A percentile compares a stretch with the other conserved stretches of the same genome.
Evolutionary conservation across 1,140 invertebrate species (phyloP).

Genomic region (Drosophila ogumai): DNA sequence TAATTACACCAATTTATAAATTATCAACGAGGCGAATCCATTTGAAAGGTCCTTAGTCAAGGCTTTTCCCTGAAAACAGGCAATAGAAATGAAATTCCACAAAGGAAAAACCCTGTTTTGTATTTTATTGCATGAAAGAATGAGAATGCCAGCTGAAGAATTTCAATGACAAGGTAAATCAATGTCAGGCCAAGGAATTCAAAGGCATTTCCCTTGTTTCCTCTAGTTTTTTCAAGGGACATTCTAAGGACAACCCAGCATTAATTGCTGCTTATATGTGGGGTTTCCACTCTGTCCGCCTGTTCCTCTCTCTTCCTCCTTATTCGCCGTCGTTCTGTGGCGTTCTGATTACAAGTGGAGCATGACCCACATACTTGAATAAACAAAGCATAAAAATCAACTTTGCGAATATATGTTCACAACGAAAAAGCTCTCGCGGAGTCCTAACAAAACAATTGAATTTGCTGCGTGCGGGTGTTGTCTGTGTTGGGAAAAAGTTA

Average conservation of each 20-base stretch:
- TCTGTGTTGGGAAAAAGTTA: conserved; percentile 2
- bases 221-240: conserved; percentile 25
- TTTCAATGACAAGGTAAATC: conserved; percentile 49
- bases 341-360: conserved; percentile 38
- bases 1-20: conserved; percentile 79
- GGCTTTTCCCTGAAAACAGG: conserved; percentile 24
- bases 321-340: not conserved
- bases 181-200: conserved; percentile 25
- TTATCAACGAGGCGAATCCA: conserved; percentile 68
- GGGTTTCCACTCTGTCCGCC: not conserved
- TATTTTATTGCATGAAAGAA: conserved; percentile 24
- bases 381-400: conserved; percentile 54
- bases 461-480: conserved; percentile 25
- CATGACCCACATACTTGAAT: conserved; percentile 55
- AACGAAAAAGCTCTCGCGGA: conserved; percentile 5
- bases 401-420: conserved; percentile 31
- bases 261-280: conserved; percentile 31
- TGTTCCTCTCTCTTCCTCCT: not conserved
- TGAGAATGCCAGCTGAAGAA: conserved; percentile 13
- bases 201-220: conserved; percentile 22
- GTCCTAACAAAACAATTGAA: conserved; percentile 38
- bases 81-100: conserved; percentile 22
- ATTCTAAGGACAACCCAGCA: conserved; percentile 32
- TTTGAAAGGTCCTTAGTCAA: conserved; percentile 71
- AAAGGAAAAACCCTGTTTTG: conserved; percentile 6